Base-by-base conservation (phyloP, 2,888 invertebrate species). In the Drosophila parthenogenetica region DNA sequence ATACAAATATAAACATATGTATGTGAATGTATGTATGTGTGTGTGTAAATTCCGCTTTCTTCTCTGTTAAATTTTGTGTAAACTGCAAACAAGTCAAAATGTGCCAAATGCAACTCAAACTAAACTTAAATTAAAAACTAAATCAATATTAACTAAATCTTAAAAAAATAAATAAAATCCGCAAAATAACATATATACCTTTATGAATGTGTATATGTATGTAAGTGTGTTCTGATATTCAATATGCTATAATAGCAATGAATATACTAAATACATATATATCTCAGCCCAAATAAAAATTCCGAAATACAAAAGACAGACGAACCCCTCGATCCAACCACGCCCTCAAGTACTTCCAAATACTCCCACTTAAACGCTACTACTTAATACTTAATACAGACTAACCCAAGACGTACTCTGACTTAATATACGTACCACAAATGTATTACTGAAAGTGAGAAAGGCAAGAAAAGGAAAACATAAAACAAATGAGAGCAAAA, bases 391-490 rank as follows among this genome's bases (percentile, higher is more conserved):
- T 43, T 19, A 17, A 29, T 39, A 54, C 46, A 39, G 43, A 61
- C 59, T 71, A 63, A 66, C 35, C 50, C 50, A 50, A 65, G 66
- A 77, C 55, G 68, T 81, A 84, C 82, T 81, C 78, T 78, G 76
- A 82, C 70, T 73, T 65, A 63, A 82, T 79, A 83, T 84, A 83
- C 85, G 82, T 83, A 84, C 82, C 78, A 69, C 13, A 69, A 73
- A 73, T 69, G 62, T 69, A 76, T 76, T 69, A 68, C 29, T 35
- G 13, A 35, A 35, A 35, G 25, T 60, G n/a, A 35, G n/a, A 39
- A 46, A 13, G 8, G 35, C 14, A 45, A 39, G 17, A 14, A 32
- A 11, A 32, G 5, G 1, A 22, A 22, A 32, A 10, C 10, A 32
- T 32, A n/a, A 37, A 22, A 25, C 0, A 25, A 25, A 25, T 16